phyloP scores from a whole-genome alignment of 2,113 vertebrate genomes.

The Cyanoderma ruficeps region DNA sequence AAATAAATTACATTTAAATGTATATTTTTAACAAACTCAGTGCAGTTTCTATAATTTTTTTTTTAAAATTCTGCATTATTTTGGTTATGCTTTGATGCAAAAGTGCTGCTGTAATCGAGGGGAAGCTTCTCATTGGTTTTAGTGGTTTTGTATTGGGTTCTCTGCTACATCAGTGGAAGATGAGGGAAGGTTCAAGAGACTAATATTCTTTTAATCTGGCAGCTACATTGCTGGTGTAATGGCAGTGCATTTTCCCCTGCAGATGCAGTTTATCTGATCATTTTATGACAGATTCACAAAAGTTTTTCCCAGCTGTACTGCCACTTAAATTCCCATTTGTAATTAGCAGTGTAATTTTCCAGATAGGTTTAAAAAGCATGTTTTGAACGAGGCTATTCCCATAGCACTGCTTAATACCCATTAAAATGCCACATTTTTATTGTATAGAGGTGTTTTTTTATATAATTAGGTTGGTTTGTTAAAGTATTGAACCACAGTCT shows the following conservation, averaged over 20 bases:
- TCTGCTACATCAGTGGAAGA: not conserved
- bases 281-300: slow-evolving; percentile 23
- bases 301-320: slow-evolving; percentile 10
- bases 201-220: not conserved
- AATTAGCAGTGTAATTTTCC: slow-evolving; percentile 28
- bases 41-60: not conserved
- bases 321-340: slow-evolving; percentile 17
- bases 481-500: not conserved
- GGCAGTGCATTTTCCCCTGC: not conserved
- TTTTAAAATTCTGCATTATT: not conserved
- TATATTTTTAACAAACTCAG: not conserved
- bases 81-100: not conserved
- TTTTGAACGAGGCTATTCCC: slow-evolving; percentile 31
- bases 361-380: not conserved
- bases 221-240: not conserved
- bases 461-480: slow-evolving; percentile 25
- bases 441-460: not conserved
- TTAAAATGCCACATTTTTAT: slow-evolving; percentile 15
- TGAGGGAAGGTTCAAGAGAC: not conserved
- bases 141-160: not conserved
- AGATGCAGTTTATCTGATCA: slow-evolving; percentile 1
- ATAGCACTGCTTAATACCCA: not conserved
- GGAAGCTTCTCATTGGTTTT: not conserved
- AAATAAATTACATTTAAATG: slow-evolving; percentile 32
- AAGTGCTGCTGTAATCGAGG: not conserved